phyloP scores from a whole-genome alignment of 2,113 vertebrate genomes.

The Scytalopus superciliaris region DNA sequence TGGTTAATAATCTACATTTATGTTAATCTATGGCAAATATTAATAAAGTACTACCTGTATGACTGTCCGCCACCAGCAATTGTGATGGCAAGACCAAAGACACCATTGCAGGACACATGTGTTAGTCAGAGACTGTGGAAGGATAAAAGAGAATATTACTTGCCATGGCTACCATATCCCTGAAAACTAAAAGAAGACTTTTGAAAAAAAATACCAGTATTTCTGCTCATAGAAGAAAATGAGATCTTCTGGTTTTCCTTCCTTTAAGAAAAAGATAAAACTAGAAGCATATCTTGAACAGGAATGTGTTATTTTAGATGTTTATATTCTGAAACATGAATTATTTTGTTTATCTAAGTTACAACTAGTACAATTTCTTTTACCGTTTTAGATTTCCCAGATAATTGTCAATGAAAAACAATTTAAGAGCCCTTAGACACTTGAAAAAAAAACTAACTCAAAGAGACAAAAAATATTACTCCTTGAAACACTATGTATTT shows the following conservation, averaged over 20 bases:
- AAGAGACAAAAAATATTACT: neutral
- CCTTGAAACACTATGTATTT: neutral
- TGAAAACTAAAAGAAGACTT: neutral
- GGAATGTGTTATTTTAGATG: neutral
- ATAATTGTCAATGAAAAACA: neutral
- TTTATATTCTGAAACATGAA: neutral
- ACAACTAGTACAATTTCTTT: neutral
- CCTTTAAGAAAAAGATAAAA: neutral
- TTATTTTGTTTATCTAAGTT: neutral
- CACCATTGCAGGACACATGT: neutral
- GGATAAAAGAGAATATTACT: conserved; percentile 15
- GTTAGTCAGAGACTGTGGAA: neutral
- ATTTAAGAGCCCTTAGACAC: neutral
- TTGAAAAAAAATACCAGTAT: neutral
- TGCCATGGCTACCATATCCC: neutral
- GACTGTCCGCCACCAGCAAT: neutral
- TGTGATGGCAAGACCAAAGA: neutral
- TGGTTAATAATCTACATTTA: neutral
- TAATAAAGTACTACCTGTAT: neutral
- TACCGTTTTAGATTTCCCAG: neutral
- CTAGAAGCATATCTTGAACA: neutral
- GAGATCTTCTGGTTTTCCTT: neutral
- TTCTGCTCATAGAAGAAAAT: neutral
- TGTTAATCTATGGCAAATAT: neutral
- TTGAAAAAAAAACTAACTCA: no score